Evolutionary conservation across 2,888 invertebrate species (phyloP).

Genomic region (Drosophila diplacantha): DNA sequence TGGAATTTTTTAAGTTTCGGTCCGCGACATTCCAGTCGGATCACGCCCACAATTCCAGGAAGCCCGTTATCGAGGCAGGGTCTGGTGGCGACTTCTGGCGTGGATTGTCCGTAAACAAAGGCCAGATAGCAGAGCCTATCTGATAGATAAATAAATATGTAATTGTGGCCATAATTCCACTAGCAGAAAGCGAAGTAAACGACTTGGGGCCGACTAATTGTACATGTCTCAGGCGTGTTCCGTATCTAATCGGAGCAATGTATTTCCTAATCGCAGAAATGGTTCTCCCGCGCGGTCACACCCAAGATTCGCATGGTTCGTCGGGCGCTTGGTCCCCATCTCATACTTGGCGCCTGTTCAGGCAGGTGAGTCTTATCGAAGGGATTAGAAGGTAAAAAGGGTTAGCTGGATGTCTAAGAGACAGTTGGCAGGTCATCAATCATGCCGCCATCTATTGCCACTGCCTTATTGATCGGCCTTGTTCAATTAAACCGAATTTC

Average conservation of each 20-base stretch:
- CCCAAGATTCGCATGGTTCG: constrained; percentile 24
- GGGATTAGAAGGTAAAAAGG: constrained; percentile 3
- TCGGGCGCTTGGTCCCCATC: neutral
- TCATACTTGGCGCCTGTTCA: constrained; percentile 7
- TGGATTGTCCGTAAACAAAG: constrained; percentile 27
- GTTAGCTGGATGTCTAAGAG: constrained; percentile 5
- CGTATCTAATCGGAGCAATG: constrained; percentile 55
- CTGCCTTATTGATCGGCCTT: constrained; percentile 21
- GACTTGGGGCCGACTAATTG: constrained; percentile 21
- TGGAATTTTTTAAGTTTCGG: constrained; percentile 15
- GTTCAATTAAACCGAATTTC: constrained; percentile 26
- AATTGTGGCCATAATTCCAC: constrained; percentile 50
- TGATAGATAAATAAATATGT: constrained; percentile 48
- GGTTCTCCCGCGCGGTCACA: neutral
- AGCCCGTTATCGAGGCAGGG: constrained; percentile 13
- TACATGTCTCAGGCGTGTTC: constrained; percentile 22
- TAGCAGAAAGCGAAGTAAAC: constrained; percentile 13
- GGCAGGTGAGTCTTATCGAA: constrained; percentile 13
- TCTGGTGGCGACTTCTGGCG: constrained; percentile 14
- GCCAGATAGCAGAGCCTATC: constrained; percentile 23
- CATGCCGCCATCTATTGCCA: constrained; percentile 2
- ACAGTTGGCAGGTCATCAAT: constrained; percentile 21
- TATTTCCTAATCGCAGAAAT: constrained; percentile 46
- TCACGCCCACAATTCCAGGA: constrained; percentile 31
- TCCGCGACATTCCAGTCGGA: constrained; percentile 3